Base-by-base conservation (phyloP, 2,113 vertebrate species). In the Gadus chalcogrammus region DNA sequence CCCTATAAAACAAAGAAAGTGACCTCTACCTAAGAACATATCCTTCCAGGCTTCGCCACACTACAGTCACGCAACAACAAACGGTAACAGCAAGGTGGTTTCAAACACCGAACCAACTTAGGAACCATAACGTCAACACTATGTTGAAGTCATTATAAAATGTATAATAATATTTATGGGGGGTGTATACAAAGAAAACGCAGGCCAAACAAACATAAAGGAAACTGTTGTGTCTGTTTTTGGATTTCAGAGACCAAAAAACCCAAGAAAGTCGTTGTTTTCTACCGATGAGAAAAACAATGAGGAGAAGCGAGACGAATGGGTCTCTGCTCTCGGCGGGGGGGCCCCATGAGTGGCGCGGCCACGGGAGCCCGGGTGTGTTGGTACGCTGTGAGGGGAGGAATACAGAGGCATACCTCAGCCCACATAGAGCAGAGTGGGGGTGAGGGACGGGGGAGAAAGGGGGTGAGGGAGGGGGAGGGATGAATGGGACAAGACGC, bases 281-380 rank as follows among this genome's bases (percentile, higher is more conserved):
- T 48, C 42, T 48, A 48, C 42, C 42, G 42, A 9, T 75, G 72
- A 28, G 69, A 81, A 81, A 76, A 82, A 86, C 79, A 81, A 82
- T 61, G 79, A 82, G 48, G 4, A 79, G 35, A 42, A 80, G 76
- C 83, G 74, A 82, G 87, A 89, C 84, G 85, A 91, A 91, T 90
- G 84, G 89, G 88, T 87, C 87, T 82, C 83, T 90, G 88, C 89
- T 88, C 82, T 86, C 42, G 65, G 79, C 87, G 85, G 55, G 7
- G n/a, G 71, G 73, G 78, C 88, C 77, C 78, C 85, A 85, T 85
- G 85, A 83, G 80, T 85, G 84, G 82, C 78, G 16, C 75, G 71
- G 69, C 52, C 60, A 69, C 62, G 65, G 80, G 68, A 84, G 77
- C 71, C 71, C 58, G 35, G 55, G 68, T 52, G 67, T 20, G 48